Conservation (phyloP, 2,113 vertebrate genomes). For the Cyphomyrus discorhynchus region DNA sequence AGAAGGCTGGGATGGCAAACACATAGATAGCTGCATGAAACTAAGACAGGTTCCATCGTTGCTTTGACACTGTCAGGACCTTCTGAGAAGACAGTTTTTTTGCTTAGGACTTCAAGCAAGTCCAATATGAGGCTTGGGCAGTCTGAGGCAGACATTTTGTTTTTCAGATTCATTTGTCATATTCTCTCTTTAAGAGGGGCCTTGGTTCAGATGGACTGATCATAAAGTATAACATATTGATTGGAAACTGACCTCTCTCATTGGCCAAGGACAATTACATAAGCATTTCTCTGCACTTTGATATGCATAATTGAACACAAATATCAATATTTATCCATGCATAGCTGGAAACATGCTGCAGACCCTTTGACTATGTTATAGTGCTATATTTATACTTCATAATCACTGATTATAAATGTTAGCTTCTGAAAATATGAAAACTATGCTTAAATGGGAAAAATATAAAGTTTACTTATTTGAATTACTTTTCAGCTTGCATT, state of each 20-base stretch:
- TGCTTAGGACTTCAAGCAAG: not conserved
- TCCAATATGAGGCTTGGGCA: not conserved
- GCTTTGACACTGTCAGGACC: not conserved
- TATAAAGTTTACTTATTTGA: not conserved
- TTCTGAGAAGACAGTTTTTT: not conserved
- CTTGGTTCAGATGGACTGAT: not conserved
- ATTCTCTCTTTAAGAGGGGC: not conserved
- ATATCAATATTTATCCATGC: not conserved
- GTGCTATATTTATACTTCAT: not conserved
- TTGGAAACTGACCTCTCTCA: not conserved
- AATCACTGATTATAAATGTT: not conserved
- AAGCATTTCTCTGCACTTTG: not conserved
- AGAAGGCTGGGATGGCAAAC: not conserved
- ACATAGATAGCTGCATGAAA: not conserved
- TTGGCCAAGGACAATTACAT: not conserved
- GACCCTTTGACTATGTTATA: not conserved
- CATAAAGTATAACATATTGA: conserved; percentile 8
- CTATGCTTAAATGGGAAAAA: not conserved
- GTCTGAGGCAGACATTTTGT: not conserved
- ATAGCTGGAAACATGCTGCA: not conserved
- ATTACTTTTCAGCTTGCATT: not conserved
- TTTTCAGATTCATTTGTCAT: not conserved
- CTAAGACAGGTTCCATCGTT: not conserved
- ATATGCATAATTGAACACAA: not conserved
- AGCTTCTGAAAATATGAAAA: not conserved